Evolutionary conservation across 1,140 invertebrate genomes (phyloP).

Genomic region (Chionoecetes opilio): DNA sequence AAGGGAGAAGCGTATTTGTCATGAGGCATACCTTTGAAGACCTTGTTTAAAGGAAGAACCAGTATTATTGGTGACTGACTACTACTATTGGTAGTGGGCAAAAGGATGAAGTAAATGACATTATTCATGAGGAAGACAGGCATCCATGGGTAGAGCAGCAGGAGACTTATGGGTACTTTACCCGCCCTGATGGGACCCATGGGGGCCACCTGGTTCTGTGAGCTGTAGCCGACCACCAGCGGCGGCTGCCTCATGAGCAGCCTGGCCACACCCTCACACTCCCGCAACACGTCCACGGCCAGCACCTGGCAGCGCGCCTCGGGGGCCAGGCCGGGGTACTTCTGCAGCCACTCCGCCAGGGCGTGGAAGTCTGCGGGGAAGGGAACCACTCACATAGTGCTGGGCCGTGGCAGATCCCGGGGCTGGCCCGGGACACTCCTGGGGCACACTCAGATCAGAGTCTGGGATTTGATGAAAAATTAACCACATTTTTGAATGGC

Average conservation of each 20-base stretch:
- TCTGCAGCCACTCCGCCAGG: conserved; percentile 89
- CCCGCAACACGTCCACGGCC: conserved; percentile 88
- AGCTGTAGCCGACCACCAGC: conserved; percentile 86
- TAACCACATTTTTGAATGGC: too few species aligned
- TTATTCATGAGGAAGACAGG: not conserved
- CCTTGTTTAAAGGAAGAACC: too few species aligned
- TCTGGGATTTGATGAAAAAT: too few species aligned
- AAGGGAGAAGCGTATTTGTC: too few species aligned
- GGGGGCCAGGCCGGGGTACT: conserved; percentile 84
- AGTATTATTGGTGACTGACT: too few species aligned
- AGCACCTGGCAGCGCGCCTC: conserved; percentile 88
- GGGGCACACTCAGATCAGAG: too few species aligned
- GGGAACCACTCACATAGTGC: not conserved
- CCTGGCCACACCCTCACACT: conserved; percentile 92
- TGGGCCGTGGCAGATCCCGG: too few species aligned
- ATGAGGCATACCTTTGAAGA: too few species aligned
- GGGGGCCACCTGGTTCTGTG: conserved; percentile 80
- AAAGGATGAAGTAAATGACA: too few species aligned
- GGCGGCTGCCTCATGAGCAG: conserved; percentile 90
- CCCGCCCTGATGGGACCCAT: conserved; percentile 85
- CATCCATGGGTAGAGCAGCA: conserved; percentile 15
- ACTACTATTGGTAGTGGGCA: too few species aligned
- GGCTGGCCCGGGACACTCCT: too few species aligned
- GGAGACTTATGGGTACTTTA: conserved; percentile 83
- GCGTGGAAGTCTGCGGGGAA: conserved; percentile 89